Percentiles rank a stretch among this genome's conserved stretches.
Conservation (phyloP, 2,113 vertebrate species). For the Oryzias melastigma region DNA sequence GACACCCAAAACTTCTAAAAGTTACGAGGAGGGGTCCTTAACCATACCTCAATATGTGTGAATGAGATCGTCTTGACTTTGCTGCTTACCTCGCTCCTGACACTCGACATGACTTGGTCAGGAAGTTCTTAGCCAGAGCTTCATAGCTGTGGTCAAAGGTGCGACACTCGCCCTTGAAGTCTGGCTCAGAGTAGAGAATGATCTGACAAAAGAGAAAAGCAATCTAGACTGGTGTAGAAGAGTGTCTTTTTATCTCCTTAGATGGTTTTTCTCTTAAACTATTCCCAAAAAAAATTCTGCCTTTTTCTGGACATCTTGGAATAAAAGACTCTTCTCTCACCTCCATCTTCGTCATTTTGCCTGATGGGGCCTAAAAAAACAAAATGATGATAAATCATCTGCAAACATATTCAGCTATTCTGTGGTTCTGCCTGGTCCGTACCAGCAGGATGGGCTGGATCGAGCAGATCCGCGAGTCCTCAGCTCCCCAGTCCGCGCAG, state of each 20-base stretch:
- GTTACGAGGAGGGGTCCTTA: too few relatives aligned
- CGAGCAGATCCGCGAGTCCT: conserved; percentile 80
- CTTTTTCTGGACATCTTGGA: too few relatives aligned
- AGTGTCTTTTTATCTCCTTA: too few relatives aligned
- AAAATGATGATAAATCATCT: neutral
- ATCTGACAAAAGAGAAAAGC: conserved; percentile 71
- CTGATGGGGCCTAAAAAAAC: conserved; percentile 64
- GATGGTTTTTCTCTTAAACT: too few relatives aligned
- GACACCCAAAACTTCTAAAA: too few relatives aligned
- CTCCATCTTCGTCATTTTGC: neutral
- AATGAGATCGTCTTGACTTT: neutral
- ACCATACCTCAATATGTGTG: too few relatives aligned
- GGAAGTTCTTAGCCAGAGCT: conserved; percentile 62
- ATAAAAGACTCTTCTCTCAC: too few relatives aligned
- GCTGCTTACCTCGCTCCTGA: conserved; percentile 83
- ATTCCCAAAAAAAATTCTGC: too few relatives aligned
- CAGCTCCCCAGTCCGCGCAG: conserved; percentile 90
- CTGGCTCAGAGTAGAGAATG: conserved; percentile 83
- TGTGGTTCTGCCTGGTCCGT: conserved; percentile 17
- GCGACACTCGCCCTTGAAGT: conserved; percentile 81
- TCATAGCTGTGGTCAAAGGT: conserved; percentile 73
- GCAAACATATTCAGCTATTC: neutral
- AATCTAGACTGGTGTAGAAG: too few relatives aligned
- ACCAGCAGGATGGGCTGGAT: conserved; percentile 89
- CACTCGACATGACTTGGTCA: conserved; percentile 85